phyloP scores from a whole-genome alignment of 2,888 invertebrate species.

The Agapostemon virescens region DNA sequence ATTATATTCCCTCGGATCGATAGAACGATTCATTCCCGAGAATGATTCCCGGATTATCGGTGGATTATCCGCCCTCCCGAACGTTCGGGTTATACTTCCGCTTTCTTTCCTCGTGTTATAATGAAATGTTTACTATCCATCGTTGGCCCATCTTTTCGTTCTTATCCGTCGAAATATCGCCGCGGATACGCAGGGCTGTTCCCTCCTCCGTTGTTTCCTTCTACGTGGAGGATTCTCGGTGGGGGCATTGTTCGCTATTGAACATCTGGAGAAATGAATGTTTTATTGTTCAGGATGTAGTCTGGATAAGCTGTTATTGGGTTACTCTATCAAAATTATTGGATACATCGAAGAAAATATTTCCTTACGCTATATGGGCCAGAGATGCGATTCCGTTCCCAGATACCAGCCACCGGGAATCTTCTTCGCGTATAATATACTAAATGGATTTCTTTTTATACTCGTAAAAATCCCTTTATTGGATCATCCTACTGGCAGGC shows the following conservation, averaged over 20 bases:
- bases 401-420: conserved; percentile 8
- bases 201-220: not conserved
- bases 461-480: not conserved
- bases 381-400: conserved; percentile 27
- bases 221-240: not conserved
- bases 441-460: conserved; percentile 22
- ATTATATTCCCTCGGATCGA: conserved; percentile 70
- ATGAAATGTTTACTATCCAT: conserved; percentile 66
- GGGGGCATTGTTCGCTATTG: not conserved
- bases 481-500: not conserved
- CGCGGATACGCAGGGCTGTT: not conserved
- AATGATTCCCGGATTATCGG: conserved; percentile 70
- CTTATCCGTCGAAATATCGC: conserved; percentile 29
- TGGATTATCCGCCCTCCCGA: conserved; percentile 61
- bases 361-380: not conserved
- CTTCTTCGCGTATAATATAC: conserved; percentile 18
- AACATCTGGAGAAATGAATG: conserved; percentile 10
- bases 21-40: conserved; percentile 67
- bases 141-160: conserved; percentile 40
- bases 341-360: conserved; percentile 1
- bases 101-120: conserved; percentile 60
- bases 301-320: conserved; percentile 10
- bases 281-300: not conserved
- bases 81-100: conserved; percentile 36
- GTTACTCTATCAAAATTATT: conserved; percentile 9